Percentiles rank a stretch among this genome's conserved stretches.
phyloP scores from a whole-genome alignment of 2,797 vertebrate species.

The Gymnoscopelus microlampas region DNA sequence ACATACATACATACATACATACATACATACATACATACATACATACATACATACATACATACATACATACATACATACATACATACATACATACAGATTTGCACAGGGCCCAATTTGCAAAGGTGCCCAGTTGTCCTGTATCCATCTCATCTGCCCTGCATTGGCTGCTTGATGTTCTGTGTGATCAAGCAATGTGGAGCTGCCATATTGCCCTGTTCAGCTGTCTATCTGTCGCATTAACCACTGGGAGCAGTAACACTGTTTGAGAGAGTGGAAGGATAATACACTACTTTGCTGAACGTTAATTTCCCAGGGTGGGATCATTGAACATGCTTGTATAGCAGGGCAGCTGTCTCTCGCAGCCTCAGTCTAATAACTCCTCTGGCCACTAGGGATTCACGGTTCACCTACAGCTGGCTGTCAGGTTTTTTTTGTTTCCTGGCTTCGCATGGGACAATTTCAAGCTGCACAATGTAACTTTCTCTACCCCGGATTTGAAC shows the following conservation, averaged over 20 bases:
- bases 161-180: constrained; percentile 55
- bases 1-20: too few relatives aligned
- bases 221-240: constrained; percentile 60
- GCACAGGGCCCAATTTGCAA: too few relatives aligned
- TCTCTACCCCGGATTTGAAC: too few relatives aligned
- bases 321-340: constrained; percentile 36
- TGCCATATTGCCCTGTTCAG: constrained; percentile 61
- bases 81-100: too few relatives aligned
- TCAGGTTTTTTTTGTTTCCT: constrained; percentile 28
- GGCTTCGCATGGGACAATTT: constrained; percentile 28
- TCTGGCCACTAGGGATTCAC: constrained; percentile 7
- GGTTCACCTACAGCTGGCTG: constrained; percentile 24
- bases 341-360: constrained; percentile 31
- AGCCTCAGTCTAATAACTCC: not conserved
- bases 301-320: constrained; percentile 53
- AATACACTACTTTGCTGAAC: constrained; percentile 39
- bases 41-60: too few relatives aligned
- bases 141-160: constrained; percentile 16
- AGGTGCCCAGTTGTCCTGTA: too few relatives aligned
- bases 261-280: constrained; percentile 39
- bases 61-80: too few relatives aligned
- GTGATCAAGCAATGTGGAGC: constrained; percentile 46
- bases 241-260: constrained; percentile 50
- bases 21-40: too few relatives aligned
- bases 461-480: too few relatives aligned